Evolutionary conservation across 2,888 invertebrate genomes (phyloP), one percentile per base, ranked within the genome.

Genomic region (Diaphora mendica): DNA sequence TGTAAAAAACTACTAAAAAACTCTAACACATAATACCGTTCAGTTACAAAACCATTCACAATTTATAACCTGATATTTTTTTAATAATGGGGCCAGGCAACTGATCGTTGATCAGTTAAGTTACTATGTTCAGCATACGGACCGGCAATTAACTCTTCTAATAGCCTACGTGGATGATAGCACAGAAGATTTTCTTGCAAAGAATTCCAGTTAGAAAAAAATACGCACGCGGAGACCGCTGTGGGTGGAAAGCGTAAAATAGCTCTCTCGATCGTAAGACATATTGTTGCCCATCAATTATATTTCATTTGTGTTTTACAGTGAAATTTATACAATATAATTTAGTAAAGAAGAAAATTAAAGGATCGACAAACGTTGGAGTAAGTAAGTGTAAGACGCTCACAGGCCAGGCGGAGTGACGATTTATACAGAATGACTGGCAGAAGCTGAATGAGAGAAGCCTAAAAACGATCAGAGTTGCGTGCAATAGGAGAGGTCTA

Each of bases 241-340:
- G 90, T 87, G 87, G 84, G 84, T 87, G 91, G 95, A 95, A 95
- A 95, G 95, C 95, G 95, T 94, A 93, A 94, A 94, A 90, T 88
- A 77, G 77, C 77, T 80, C 74, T 78, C 78, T 78, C 75, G 79
- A 77, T 78, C 79, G 73, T 73, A 81, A 77, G 76, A 76, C 79
- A 80, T 81, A 80, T 77, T 81, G 83, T 81, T 83, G 72, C 79
- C 76, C 68, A 85, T 85, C 80, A 82, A 82, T 85, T 79, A 77
- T 76, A 82, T 85, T 85, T 74, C 78, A 82, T 78, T 74, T n/a
- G 73, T 80, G 75, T 77, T 66, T 73, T 75, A 74, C 39, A 74
- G 66, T 68, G 76, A 79, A 79, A 80, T 80, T 70, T 71, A 72
- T 73, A 75, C 68, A n/a, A 48, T 13, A 13, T 71, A 51, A 15